Base-by-base conservation (phyloP, 2,888 invertebrate species). In the Xestia rhomboidea region DNA sequence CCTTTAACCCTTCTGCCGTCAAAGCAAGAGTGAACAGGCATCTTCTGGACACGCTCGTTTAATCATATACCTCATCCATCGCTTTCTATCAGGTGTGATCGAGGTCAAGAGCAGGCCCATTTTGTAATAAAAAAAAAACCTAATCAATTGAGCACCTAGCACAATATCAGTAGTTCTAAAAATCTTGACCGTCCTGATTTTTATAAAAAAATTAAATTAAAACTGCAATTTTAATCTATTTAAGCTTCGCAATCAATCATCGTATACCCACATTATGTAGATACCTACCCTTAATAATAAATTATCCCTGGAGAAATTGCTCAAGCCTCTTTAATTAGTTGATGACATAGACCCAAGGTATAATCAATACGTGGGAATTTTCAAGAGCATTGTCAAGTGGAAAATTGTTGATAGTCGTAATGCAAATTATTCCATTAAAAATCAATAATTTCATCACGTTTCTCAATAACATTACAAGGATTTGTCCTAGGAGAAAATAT, bases 241-340 rank as follows among this genome's bases (percentile, higher is more conserved):
- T 38, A 4, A 82, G 76, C 67, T 81, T 76, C 44, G 72, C 46
- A 84, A 89, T 89, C 83, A 89, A 84, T 86, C 84, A 86, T 69
- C 7, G 41, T 38, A n/a, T n/a, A n/a, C 64, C 41, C 38, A 64
- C 41, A 27, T 72, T 72, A 41, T n/a, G 15, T n/a, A 68, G 18
- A 21, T 41, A 34, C 21, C 82, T 49, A 77, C 64, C 64, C 64
- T 64, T 4, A 41, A 27, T 64, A 64, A 64, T 64, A 64, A 41
- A 81, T 72, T 76, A 41, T 77, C 24, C 60, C 54, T 30, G 18
- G 30, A 62, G 62, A 73, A 78, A 80, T 73, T 67, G 62, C 49
- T 27, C 38, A 72, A 80, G 49, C 38, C 38, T 49, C 60, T 68
- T 79, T 71, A 68, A 63, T 78, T 71, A 71, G 46, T 76, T 74